Evolutionary conservation across 2,797 vertebrate species (phyloP), one percentile per base, ranked within the genome.

Genomic region (Ctenopoma multispine): DNA sequence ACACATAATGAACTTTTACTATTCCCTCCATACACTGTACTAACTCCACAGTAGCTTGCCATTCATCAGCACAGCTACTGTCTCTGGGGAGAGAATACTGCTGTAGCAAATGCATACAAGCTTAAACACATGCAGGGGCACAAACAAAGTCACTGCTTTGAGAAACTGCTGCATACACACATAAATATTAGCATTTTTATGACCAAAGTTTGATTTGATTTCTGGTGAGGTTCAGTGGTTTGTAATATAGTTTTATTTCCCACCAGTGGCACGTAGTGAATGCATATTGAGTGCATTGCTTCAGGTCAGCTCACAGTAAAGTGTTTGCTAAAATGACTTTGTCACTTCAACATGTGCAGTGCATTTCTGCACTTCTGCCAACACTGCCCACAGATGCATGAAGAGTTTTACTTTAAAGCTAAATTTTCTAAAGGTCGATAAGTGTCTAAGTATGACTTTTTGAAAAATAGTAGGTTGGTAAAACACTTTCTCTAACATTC

Each of bases 101-200:
- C 43, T 18, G 44, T 17, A 18, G 67, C 40, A 58, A 58, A 70
- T 29, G 34, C 56, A 44, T 6, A 36, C 60, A 56, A 46, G 53
- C 65, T 58, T 66, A 63, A 77, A 80, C 56, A 54, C 72, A 79
- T 9, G 59, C 57, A 49, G 63, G 15, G 29, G 3, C 57, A 53
- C 43, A 73, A 75, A 77, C 74, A 78, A 54, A 81, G 57, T 43
- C 5, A 2, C 58, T 44, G 59, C 69, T 63, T 67, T 72, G 36
- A 66, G 68, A 77, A 61, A 67, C 72, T 53, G 70, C 66, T 58
- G 77, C 69, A 83, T 54, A 23, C 64, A 46, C 64, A 55, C 41
- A 43, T 73, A 78, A 80, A 83, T 74, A 87, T 89, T 86, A 85
- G 68, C 80, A 88, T 89, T 82, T 88, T 89, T 87, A 89, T 88